Base-by-base conservation (phyloP, 2,113 vertebrate genomes). In the Ammodytes marinus region DNA sequence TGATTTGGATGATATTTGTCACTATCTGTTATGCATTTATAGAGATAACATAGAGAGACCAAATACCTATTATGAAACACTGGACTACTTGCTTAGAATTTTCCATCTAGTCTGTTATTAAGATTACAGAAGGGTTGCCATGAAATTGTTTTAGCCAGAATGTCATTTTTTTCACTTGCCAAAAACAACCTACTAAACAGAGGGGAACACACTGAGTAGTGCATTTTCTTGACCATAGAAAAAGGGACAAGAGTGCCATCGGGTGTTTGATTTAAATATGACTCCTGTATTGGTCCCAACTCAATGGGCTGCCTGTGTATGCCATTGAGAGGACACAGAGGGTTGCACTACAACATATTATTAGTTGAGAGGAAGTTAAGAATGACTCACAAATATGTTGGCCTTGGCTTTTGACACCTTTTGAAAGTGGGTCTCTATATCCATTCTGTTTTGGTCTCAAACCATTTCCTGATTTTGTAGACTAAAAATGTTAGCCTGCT, bases 241-340 rank as follows among this genome's bases (percentile, higher is more conserved):
- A 37, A 1, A 37, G 9, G 13, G n/a, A 42, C 42, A 79, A 74
- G 8, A 68, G 63, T 40, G 72, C 69, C 74, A 68, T 49, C 55
- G 49, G 1, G 61, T 83, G 81, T 61, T 47, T 3, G 73, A n/a
- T 40, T 66, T 0, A 46, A 42, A 37, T 13, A 53, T 47, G 53
- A 67, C 17, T 52, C 2, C 3, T 17, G 0, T 4, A 13, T 13
- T 42, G 14, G 2, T 54, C 55, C 7, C 46, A 8, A 52, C 14
- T 68, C 19, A 0, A 13, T 61, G 58, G 19, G 1, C 27, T 27
- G 27, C 8, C 8, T 58, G 10, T 12, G 10, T 4, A 2, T 7
- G 39, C 40, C 12, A 7, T 13, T 60, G 8, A 39, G 6, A 57
- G 14, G 37, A 58, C 35, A 69, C 12, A 42, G 1, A 12, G 14